Evolutionary conservation across 1,140 invertebrate genomes (phyloP).

Genomic region (Bacillus rossius): DNA sequence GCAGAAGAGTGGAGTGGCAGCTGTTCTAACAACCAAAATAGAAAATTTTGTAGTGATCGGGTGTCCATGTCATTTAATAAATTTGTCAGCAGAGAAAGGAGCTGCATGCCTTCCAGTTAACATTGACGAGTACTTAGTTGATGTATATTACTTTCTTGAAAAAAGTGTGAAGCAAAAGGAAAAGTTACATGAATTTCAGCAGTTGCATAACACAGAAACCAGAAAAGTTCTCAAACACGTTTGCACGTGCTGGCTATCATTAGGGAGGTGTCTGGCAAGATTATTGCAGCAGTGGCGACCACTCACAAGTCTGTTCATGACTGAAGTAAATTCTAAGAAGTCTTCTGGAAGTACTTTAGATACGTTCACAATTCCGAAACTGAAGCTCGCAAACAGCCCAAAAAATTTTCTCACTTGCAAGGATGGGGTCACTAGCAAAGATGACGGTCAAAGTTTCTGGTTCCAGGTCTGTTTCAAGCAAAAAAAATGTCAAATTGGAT

Average conservation of each 20-base stretch:
- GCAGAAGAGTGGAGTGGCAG: not conserved
- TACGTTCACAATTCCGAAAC: too few species aligned
- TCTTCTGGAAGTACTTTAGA: too few species aligned
- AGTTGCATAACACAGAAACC: not conserved
- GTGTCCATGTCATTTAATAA: not conserved
- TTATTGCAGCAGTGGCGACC: too few species aligned
- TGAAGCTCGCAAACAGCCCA: too few species aligned
- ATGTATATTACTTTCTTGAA: not conserved
- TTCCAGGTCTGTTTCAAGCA: too few species aligned
- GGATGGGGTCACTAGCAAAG: too few species aligned
- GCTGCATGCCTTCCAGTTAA: not conserved
- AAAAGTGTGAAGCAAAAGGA: slow-evolving; percentile 4
- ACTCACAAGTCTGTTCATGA: too few species aligned
- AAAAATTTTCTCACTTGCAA: too few species aligned
- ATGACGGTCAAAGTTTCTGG: too few species aligned
- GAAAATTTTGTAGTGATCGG: not conserved
- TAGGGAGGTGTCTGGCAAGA: too few species aligned
- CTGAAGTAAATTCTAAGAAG: too few species aligned
- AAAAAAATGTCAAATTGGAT: too few species aligned
- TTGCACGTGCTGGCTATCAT: not conserved
- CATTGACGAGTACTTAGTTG: not conserved
- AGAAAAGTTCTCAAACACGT: slow-evolving; percentile 5
- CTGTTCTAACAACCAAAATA: not conserved
- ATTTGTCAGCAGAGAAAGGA: not conserved
- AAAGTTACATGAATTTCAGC: not conserved